Percentiles rank a stretch among this genome's conserved stretches.
Conservation (phyloP, 2,888 invertebrate genomes). For the Druceiella hillmani region DNA sequence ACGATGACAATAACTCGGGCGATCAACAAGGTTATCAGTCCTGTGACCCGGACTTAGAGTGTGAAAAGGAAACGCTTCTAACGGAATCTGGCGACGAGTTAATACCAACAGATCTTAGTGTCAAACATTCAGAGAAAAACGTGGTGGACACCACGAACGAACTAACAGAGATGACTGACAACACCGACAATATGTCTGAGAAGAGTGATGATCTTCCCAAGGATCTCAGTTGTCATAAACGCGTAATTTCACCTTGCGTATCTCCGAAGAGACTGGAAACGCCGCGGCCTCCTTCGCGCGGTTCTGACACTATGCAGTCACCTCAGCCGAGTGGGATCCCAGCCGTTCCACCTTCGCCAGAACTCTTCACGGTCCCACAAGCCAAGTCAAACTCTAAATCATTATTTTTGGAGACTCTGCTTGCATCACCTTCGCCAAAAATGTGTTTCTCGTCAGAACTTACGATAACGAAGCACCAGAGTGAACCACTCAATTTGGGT, state of each 20-base stretch:
- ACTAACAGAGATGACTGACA: slow-evolving; percentile 26
- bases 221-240: slow-evolving; percentile 56
- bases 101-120: slow-evolving; percentile 53
- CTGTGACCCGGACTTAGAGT: slow-evolving; percentile 1
- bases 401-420: slow-evolving; percentile 56
- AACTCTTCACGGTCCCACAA: slow-evolving; percentile 51
- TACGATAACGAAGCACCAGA: slow-evolving; percentile 52
- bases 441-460: slow-evolving; percentile 52
- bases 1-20: background rate
- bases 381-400: slow-evolving; percentile 49
- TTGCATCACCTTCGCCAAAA: slow-evolving; percentile 55
- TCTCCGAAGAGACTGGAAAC: slow-evolving; percentile 45
- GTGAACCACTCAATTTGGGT: slow-evolving; percentile 65
- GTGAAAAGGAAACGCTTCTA: slow-evolving; percentile 7
- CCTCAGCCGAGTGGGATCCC: slow-evolving; percentile 69
- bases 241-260: slow-evolving; percentile 39
- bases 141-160: slow-evolving; percentile 30
- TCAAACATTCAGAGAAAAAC: slow-evolving; percentile 36
- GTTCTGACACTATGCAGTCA: slow-evolving; percentile 67
- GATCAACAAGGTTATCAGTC: no score
- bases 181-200: slow-evolving; percentile 34
- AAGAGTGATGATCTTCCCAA: slow-evolving; percentile 54
- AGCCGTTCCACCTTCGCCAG: slow-evolving; percentile 64
- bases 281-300: slow-evolving; percentile 59
- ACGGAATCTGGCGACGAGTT: slow-evolving; percentile 34